phyloP scores from a whole-genome alignment of 2,113 vertebrate genomes.

The Carollia perspicillata region DNA sequence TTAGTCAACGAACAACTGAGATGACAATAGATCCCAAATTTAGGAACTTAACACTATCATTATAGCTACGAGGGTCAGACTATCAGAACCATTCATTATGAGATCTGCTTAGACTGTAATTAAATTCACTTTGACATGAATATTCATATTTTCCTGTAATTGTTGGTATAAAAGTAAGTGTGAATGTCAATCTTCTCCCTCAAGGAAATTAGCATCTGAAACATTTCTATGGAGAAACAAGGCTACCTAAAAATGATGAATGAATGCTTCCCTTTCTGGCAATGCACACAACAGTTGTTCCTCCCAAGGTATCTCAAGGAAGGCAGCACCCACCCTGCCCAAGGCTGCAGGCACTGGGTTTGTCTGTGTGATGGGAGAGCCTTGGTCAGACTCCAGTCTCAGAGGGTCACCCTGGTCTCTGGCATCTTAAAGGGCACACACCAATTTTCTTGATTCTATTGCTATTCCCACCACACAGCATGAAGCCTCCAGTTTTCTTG shows the following conservation, averaged over 20 bases:
- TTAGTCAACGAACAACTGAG: background rate
- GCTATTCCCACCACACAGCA: background rate
- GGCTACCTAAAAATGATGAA: background rate
- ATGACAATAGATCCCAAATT: slow-evolving; percentile 13
- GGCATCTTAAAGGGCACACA: background rate
- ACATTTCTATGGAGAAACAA: slow-evolving; percentile 7
- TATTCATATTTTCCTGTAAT: slow-evolving; percentile 63
- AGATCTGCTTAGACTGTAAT: slow-evolving; percentile 48
- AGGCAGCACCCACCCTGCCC: background rate
- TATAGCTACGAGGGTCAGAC: background rate
- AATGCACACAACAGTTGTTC: background rate
- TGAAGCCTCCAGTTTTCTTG: background rate
- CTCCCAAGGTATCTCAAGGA: background rate
- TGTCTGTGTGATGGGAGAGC: background rate
- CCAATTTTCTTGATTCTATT: background rate
- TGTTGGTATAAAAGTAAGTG: slow-evolving; percentile 42
- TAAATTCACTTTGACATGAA: slow-evolving; percentile 61
- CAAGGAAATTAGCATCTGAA: slow-evolving; percentile 61
- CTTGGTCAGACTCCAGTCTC: background rate
- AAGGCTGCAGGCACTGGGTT: background rate
- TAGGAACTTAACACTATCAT: slow-evolving; percentile 30
- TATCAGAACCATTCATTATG: slow-evolving; percentile 57
- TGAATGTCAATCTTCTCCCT: slow-evolving; percentile 25
- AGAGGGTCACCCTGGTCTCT: background rate
- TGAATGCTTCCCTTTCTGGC: background rate